Base-by-base conservation (phyloP, 2,113 vertebrate genomes). In the Pagrus major region DNA sequence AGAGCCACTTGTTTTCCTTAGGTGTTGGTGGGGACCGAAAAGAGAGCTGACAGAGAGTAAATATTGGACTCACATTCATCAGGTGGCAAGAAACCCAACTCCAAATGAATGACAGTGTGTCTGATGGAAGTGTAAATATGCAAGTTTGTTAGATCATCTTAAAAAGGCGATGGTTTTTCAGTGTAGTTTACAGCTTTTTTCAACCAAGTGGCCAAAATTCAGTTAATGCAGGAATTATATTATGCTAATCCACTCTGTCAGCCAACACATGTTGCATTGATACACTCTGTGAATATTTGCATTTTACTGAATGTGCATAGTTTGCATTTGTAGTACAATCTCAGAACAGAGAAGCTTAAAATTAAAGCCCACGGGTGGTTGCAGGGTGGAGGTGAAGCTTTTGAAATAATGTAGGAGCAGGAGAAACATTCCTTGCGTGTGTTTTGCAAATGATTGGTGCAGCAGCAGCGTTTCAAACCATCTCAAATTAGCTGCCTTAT, bases 381-480 rank as follows among this genome's bases (percentile, higher is more conserved):
- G n/a, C 23, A 31, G 3, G 33, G 25, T 10, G 14, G 4, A 44
- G 27, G 20, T 33, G 65, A 8, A 20, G 16, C 21, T 27, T 42
- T 29, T 29, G 16, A 41, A 41, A 56, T 29, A 60, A 27, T 21
- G 12, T 23, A 23, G 5, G 37, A 44, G 39, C 27, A 33, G 20
- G 39, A 71, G 25, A 44, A 56, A 41, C 52, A 31, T 47, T 63
- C 31, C 21, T 37, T 35, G 29, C 39, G 20, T 3, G 21, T 27
- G 20, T 23, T 63, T 63, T 71, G 16, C 56, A 71, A 46, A 64
- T 37, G 47, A 63, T n/a, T 12, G 15, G n/a, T 76, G 16, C 63
- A 67, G 64, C 29, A 58, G 46, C 46, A 14, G 44, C 65, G 54
- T 5, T n/a, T 3, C 11, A 20, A 27, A 51, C 27, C 47, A 27